These are phyloP conservation scores for Orchestia grillus DNA, from an alignment of 1,140 invertebrate genomes.

Conservation along the genomic window DNA sequence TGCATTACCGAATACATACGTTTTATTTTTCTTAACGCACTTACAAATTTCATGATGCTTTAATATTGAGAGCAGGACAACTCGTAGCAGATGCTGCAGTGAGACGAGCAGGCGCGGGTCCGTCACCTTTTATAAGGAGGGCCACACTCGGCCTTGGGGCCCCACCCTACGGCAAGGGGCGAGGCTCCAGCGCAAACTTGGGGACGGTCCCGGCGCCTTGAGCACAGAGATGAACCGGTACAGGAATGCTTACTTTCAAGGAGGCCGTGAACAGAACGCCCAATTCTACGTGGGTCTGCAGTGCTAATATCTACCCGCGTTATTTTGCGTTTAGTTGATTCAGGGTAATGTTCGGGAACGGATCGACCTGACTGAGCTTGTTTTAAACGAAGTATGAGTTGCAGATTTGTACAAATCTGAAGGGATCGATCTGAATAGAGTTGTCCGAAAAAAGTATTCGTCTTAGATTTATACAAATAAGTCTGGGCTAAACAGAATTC, in stretches of 20 bases:
- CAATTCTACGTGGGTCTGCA: too few relatives aligned
- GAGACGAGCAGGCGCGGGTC: slow-evolving; percentile 11
- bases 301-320: too few relatives aligned
- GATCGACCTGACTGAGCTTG: too few relatives aligned
- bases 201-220: background rate
- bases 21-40: background rate
- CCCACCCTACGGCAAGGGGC: background rate
- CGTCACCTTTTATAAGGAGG: background rate
- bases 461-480: background rate
- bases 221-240: background rate
- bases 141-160: background rate
- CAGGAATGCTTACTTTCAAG: background rate
- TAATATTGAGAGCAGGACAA: background rate
- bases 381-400: too few relatives aligned
- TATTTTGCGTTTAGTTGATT: too few relatives aligned
- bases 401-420: too few relatives aligned
- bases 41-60: slow-evolving; percentile 48
- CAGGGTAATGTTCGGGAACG: too few relatives aligned
- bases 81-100: background rate
- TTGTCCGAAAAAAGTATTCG: background rate
- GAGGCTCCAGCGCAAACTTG: background rate
- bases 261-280: background rate
- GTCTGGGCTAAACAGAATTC: background rate
- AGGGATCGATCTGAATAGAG: background rate
- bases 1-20: background rate